Base-by-base conservation (phyloP, 2,113 vertebrate genomes). In the Nesoenas mayeri region DNA sequence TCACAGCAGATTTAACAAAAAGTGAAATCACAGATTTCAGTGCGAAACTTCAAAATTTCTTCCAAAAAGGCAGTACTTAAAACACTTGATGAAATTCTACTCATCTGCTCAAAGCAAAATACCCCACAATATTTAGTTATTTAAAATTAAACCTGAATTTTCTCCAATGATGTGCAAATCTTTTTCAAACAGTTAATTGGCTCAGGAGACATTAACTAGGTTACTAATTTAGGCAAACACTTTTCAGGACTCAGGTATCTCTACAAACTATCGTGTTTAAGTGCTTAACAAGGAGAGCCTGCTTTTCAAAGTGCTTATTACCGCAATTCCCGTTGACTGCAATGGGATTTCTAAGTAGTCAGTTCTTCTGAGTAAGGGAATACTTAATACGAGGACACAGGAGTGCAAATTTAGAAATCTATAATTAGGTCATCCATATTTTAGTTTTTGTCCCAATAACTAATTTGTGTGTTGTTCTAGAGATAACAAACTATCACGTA, bases 281-380 rank as follows among this genome's bases (percentile, higher is more conserved):
- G 67, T 12, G 26, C 75, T 79, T 93, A 87, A 91, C 62, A 91
- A 94, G 73, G 58, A 95, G 29, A 90, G 42, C 32, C 28, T 74
- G 67, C 64, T 86, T 95, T 95, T 79, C 57, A 40, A 90, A 94
- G 82, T 75, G 90, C 92, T 93, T 88, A 96, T 91, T 93, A 74
- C 42, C 79, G 90, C 92, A 90, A 56, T 93, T 92, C 57, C 80
- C 25, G 0, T 79, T 81, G 88, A 75, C 79, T 97, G 92, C 85
- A 92, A 92, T 85, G 92, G 88, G 90, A 96, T 95, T 97, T 93
- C 83, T 72, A 95, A 95, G 69, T 57, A 92, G 44, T 85, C 28
- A 53, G 75, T 65, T 86, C 77, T 94, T 95, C 92, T 65, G 57
- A 91, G 38, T 78, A 92, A 74, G 32, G 77, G 88, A 95, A 89